Conservation (phyloP, 2,888 invertebrate genomes). For the Ormyrus nitidulus region DNA sequence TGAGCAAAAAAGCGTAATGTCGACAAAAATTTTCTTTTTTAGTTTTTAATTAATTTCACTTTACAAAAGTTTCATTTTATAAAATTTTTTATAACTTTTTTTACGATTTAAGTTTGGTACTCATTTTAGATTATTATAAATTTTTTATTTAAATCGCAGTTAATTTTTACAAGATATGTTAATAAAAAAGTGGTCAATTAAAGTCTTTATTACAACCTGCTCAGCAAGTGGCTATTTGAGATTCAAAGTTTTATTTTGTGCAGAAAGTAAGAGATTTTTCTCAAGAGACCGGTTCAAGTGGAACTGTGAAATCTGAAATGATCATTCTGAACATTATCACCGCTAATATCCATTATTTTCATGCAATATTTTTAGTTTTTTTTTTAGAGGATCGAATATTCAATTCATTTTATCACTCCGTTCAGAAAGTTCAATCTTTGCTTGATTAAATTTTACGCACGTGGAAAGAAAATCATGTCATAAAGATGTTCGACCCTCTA, state of each 20-base stretch:
- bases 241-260: slow-evolving; percentile 73
- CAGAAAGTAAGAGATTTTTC: slow-evolving; percentile 71
- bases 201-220: slow-evolving; percentile 37
- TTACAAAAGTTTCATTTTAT: background rate
- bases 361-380: slow-evolving; percentile 16
- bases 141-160: background rate
- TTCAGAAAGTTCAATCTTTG: no score
- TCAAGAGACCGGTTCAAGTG: slow-evolving; percentile 17
- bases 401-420: background rate
- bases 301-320: slow-evolving; percentile 11
- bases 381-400: slow-evolving; percentile 17
- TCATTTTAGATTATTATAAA: slow-evolving; percentile 13
- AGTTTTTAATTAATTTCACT: background rate
- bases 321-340: slow-evolving; percentile 45
- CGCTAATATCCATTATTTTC: slow-evolving; percentile 33
- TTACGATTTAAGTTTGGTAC: background rate
- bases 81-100: slow-evolving; percentile 2
- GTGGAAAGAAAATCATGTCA: background rate
- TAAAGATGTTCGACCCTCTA: slow-evolving; percentile 33
- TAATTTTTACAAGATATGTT: background rate
- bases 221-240: slow-evolving; percentile 60
- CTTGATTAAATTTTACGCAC: no score
- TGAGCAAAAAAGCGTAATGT: slow-evolving; percentile 30
- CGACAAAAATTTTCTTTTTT: slow-evolving; percentile 3
- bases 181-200: slow-evolving; percentile 12